Conservation (phyloP, 2,888 invertebrate genomes). For the Perizoma flavofasciatum region DNA sequence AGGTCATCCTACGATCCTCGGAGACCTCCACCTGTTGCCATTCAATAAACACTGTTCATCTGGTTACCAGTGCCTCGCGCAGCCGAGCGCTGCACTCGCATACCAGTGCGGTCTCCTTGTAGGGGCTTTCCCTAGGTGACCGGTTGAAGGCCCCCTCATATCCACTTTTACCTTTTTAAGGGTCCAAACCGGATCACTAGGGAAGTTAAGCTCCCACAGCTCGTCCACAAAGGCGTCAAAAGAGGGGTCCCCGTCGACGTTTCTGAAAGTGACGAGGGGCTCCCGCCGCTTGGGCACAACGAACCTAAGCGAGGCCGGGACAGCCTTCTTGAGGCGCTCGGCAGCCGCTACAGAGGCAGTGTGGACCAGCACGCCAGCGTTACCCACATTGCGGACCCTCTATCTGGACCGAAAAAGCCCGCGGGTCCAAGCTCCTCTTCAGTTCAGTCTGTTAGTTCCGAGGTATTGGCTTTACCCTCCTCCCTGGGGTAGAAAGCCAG, state of each 20-base stretch:
- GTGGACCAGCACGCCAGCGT: too few species aligned
- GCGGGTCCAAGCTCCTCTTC: background rate
- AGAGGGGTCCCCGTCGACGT: too few species aligned
- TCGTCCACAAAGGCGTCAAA: slow-evolving; percentile 3
- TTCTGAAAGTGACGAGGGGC: too few species aligned
- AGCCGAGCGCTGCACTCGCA: slow-evolving; percentile 8
- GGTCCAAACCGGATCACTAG: slow-evolving; percentile 5
- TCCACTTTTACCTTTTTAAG: too few species aligned
- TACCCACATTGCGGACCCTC: slow-evolving; percentile 3
- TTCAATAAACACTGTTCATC: slow-evolving; percentile 4
- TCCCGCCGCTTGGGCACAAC: slow-evolving; percentile 13
- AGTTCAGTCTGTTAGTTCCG: slow-evolving; percentile 1
- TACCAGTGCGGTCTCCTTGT: slow-evolving; percentile 16
- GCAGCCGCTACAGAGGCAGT: slow-evolving; percentile 17
- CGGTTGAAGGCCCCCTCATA: too few species aligned
- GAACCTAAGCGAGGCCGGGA: background rate
- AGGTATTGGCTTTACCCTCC: background rate
- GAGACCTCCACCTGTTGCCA: slow-evolving; percentile 14
- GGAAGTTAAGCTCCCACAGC: background rate
- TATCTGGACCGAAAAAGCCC: slow-evolving; percentile 5
- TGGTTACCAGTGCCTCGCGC: slow-evolving; percentile 1
- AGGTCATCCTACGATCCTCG: slow-evolving; percentile 23
- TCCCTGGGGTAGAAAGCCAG: slow-evolving; percentile 1
- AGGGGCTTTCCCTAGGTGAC: slow-evolving; percentile 5
- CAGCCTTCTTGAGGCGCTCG: background rate